phyloP scores from a whole-genome alignment of 1,140 invertebrate genomes.

The Trichonephila clavipes region DNA sequence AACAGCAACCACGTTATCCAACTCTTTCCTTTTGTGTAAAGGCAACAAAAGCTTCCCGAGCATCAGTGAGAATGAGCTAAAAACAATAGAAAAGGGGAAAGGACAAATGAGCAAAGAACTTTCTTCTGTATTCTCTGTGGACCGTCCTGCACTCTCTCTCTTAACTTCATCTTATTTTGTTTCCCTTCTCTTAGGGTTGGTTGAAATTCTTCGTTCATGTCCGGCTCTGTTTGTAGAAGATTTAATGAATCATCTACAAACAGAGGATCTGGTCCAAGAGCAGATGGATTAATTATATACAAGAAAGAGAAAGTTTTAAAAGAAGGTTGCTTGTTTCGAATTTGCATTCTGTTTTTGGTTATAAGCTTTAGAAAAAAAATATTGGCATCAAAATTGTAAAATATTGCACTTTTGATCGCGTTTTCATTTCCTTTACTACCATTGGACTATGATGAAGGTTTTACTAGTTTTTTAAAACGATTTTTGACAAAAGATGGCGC shows the following conservation, averaged over 20 bases:
- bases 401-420: no score
- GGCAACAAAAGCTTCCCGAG: no score
- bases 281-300: background rate
- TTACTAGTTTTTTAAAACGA: no score
- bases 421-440: no score
- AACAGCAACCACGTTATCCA: background rate
- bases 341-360: background rate
- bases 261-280: background rate
- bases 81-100: background rate
- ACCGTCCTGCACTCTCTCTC: conserved; percentile 35
- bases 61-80: no score
- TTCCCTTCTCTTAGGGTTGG: background rate
- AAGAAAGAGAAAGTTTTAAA: background rate
- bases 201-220: conserved; percentile 44
- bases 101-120: conserved; percentile 22
- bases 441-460: no score
- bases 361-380: no score
- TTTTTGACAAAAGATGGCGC: no score
- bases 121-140: conserved; percentile 59
- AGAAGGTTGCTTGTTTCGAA: background rate
- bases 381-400: no score
- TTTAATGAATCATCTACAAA: conserved; percentile 6
- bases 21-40: no score
- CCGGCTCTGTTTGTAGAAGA: conserved; percentile 51
- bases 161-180: conserved; percentile 38